phyloP scores from a whole-genome alignment of 2,797 vertebrate species.

The Syndactyla subalaris region DNA sequence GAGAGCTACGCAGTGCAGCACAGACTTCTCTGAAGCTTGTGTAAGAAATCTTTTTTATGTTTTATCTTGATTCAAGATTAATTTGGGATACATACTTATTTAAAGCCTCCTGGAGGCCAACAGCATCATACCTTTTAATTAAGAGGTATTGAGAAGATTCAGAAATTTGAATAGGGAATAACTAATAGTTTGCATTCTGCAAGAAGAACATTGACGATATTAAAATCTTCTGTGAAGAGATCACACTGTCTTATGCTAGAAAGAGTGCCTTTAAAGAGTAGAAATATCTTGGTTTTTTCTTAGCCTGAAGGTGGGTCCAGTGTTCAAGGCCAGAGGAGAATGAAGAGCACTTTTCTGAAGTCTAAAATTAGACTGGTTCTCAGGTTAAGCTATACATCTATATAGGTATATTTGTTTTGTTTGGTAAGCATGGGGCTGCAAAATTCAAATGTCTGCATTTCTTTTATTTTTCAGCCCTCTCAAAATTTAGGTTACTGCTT shows the following conservation, averaged over 20 bases:
- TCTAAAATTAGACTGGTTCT: neutral
- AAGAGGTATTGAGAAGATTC: neutral
- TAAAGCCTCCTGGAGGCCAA: neutral
- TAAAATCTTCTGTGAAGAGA: neutral
- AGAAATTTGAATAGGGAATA: neutral
- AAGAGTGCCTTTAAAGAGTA: neutral
- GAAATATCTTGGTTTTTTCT: neutral
- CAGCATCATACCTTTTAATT: neutral
- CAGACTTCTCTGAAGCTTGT: neutral
- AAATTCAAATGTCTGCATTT: neutral
- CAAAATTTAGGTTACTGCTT: neutral
- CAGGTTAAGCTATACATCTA: neutral
- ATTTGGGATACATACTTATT: neutral
- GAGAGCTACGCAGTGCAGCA: neutral
- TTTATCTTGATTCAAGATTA: neutral
- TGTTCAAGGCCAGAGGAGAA: neutral
- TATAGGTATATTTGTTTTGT: neutral
- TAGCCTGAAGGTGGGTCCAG: neutral
- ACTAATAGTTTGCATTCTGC: neutral
- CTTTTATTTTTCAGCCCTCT: neutral
- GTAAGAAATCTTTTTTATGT: neutral
- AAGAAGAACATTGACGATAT: neutral
- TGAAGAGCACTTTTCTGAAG: neutral
- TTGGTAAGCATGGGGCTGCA: neutral
- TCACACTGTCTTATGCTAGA: neutral